Base-by-base conservation (phyloP, 2,797 vertebrate species). In the Protonibea diacanthus region DNA sequence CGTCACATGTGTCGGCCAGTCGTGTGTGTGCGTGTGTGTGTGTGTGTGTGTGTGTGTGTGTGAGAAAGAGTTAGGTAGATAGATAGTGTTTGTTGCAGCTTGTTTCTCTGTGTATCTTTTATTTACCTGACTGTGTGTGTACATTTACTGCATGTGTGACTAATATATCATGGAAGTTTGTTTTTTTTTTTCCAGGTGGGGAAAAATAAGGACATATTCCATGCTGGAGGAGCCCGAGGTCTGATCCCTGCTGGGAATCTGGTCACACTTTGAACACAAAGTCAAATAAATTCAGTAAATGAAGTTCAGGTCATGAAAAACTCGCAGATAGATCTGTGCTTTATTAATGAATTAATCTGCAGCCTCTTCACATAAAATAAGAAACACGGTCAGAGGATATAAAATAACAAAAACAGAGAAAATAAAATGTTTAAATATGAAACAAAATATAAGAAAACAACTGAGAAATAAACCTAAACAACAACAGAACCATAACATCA, bases 111-210 rank as follows among this genome's bases (percentile, higher is more conserved):
- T 48, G 12, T 61, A 33, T 44, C 23, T 13, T 51, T 47, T 29
- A 20, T 45, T 27, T 68, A 45, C 55, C 20, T 78, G 14, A 25
- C 49, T 58, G 60, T 63, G 9, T 60, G 38, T 75, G 77, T 52
- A 4, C 27, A 10, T 64, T 38, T 20, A n/a, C 40, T 57, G 56
- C 48, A 4, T 63, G 56, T 52, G 40, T 33, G 74, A 64, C 66
- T 61, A 64, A 69, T 74, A 70, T 23, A 44, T 76, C 33, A 21
- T 6, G 52, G 15, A 72, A 21, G 33, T 33, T 33, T 23, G 3
- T 47, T 65, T 33, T 21, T 3, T 59, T 18, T 7, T 33, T 38
- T 9, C 33, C 63, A 68, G 53, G 13, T 1, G 18, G 4, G 15
- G n/a, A 55, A 21, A 29, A 33, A 60, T 18, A 6, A 13, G 2